Percentiles rank a stretch among this genome's conserved stretches.
These are phyloP conservation scores for Monochamus alternatus DNA, from an alignment of 2,888 invertebrate genomes.

Conservation along the genomic window DNA sequence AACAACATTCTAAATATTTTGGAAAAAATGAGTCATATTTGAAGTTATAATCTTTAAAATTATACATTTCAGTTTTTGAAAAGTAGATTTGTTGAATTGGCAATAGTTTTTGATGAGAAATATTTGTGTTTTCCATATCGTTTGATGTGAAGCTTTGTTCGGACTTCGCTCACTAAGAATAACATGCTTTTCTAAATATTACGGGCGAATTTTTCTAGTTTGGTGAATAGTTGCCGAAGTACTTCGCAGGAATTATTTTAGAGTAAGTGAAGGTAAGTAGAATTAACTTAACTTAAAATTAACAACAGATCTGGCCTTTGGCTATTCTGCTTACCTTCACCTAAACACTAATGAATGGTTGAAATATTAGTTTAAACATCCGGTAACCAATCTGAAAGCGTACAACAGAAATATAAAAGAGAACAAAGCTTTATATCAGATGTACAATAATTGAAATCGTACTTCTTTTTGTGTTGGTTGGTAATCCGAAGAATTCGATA, in stretches of 20 bases:
- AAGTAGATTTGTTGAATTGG: neutral
- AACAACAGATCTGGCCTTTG: neutral
- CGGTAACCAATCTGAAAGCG: too few relatives aligned
- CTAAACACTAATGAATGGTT: too few relatives aligned
- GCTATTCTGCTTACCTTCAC: conserved; percentile 7
- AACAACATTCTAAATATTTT: too few relatives aligned
- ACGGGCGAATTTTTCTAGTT: neutral
- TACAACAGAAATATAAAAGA: neutral
- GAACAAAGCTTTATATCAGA: neutral
- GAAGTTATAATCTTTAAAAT: too few relatives aligned
- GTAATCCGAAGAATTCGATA: neutral
- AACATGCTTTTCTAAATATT: neutral
- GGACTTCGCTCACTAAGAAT: neutral
- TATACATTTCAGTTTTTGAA: too few relatives aligned
- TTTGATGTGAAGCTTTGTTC: neutral
- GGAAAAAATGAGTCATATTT: too few relatives aligned
- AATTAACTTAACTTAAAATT: neutral
- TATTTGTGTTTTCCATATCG: too few relatives aligned
- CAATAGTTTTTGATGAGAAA: neutral
- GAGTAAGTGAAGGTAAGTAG: conserved; percentile 8
- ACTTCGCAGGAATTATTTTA: neutral
- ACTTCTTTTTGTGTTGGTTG: neutral
- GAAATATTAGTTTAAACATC: too few relatives aligned
- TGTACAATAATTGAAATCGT: neutral
- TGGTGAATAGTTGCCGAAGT: neutral